phyloP scores from a whole-genome alignment of 2,797 vertebrate genomes.

The Mormyrus proboscirostris region DNA sequence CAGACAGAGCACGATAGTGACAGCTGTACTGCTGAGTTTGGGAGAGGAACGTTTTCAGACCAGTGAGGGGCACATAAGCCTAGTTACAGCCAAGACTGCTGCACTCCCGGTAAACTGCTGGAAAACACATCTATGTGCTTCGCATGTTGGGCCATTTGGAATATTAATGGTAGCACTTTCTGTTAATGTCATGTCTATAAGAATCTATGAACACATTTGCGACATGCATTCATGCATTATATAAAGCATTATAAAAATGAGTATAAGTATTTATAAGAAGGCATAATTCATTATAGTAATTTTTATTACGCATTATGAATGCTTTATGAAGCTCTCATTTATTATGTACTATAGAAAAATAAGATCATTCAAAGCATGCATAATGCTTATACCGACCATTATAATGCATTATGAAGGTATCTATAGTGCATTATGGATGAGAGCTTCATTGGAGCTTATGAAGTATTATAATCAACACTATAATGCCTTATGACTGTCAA shows the following conservation, averaged over 20 bases:
- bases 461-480: background rate
- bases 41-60: slow-evolving; percentile 26
- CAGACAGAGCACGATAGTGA: slow-evolving; percentile 59
- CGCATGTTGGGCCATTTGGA: background rate
- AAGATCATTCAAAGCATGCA: background rate
- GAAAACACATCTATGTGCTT: background rate
- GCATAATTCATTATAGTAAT: background rate
- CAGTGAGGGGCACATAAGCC: background rate
- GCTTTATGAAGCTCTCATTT: background rate
- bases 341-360: background rate
- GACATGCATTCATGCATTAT: background rate
- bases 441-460: background rate
- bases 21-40: slow-evolving; percentile 48
- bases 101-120: background rate
- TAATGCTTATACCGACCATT: background rate
- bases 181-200: background rate
- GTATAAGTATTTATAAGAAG: background rate
- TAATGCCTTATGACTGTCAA: background rate
- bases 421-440: background rate
- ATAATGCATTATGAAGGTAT: background rate
- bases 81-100: background rate
- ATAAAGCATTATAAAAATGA: background rate
- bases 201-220: background rate
- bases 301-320: background rate
- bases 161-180: background rate